Conservation (phyloP, 2,113 vertebrate genomes). For the Triplophysa rosa region DNA sequence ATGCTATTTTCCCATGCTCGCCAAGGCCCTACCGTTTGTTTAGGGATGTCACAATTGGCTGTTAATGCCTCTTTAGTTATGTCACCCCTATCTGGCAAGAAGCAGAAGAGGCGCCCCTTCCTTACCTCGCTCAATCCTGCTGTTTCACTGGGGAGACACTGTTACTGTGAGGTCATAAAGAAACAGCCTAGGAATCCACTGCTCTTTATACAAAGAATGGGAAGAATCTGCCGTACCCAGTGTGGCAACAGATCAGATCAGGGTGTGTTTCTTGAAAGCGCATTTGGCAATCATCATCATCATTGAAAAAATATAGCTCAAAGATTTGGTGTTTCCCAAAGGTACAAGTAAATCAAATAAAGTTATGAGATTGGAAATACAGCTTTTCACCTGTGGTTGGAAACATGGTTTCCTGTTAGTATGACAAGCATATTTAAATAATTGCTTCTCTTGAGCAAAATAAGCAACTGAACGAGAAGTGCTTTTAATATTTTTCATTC, state of each 20-base stretch:
- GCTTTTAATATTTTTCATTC: no score
- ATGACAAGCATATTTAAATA: no score
- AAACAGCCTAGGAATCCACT: slow-evolving; percentile 34
- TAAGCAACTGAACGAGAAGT: no score
- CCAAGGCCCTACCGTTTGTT: slow-evolving; percentile 63
- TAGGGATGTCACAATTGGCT: slow-evolving; percentile 60
- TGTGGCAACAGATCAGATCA: background rate
- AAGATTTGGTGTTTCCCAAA: no score
- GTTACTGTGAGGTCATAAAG: slow-evolving; percentile 46
- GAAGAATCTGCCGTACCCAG: slow-evolving; percentile 25
- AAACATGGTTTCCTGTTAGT: no score
- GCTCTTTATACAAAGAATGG: slow-evolving; percentile 18
- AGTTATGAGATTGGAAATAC: no score
- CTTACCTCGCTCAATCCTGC: slow-evolving; percentile 35
- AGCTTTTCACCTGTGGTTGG: no score
- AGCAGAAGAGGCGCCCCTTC: slow-evolving; percentile 38
- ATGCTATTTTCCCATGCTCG: slow-evolving; percentile 71
- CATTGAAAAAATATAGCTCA: no score
- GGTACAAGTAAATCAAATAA: no score
- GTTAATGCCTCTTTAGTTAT: slow-evolving; percentile 75
- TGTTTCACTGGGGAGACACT: slow-evolving; percentile 35
- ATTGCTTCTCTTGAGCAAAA: no score
- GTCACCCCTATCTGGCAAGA: slow-evolving; percentile 58
- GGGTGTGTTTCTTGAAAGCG: no score
- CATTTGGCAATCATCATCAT: no score